Evolutionary conservation across 2,113 vertebrate genomes (phyloP), one percentile per base, ranked within the genome.

Genomic region (Eonycteris spelaea): DNA sequence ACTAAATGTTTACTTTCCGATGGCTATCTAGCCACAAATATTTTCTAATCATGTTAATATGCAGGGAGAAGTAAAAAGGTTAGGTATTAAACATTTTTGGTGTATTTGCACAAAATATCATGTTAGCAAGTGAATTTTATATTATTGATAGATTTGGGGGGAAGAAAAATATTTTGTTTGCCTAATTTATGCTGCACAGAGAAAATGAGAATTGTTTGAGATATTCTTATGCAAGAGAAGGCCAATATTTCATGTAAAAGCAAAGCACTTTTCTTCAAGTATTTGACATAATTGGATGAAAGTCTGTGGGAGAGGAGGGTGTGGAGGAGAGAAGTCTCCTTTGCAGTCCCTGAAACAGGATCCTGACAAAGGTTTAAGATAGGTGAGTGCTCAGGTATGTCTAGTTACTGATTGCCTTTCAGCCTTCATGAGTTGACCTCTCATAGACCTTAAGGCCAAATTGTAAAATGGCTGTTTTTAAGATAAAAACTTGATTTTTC

Each of bases 61-160:
- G 77, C 93, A 91, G 89, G 91, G 95, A 93, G 40, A 96, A 93
- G 68, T 55, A 95, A 95, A 53, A 92, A 87, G 75, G 74, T 70
- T 86, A 68, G 45, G 59, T 55, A 94, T 48, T 90, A 86, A 93
- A 77, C 90, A 89, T 97, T 96, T 97, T 93, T 88, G 93, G 73
- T 86, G 3, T 96, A 78, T 98, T 96, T 98, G 68, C 74, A 93
- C 93, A 98, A 97, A 97, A 89, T 95, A 96, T 92, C 95, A 88
- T 71, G 91, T 98, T 96, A 94, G 74, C 87, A 70, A 96, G 53
- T 92, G 67, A 90, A 96, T 95, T 95, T 96, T 84, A 82, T 91
- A 95, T 94, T 92, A 86, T 51, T 85, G 79, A 73, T 33, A 77
- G 83, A 93, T 51, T 90, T 74, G 67, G 38, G 24, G 65, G 38